A percentile compares a stretch with the other conserved stretches of the same genome.
Evolutionary conservation across 2,888 invertebrate species (phyloP).

Genomic region (Agapetus fuscipes): DNA sequence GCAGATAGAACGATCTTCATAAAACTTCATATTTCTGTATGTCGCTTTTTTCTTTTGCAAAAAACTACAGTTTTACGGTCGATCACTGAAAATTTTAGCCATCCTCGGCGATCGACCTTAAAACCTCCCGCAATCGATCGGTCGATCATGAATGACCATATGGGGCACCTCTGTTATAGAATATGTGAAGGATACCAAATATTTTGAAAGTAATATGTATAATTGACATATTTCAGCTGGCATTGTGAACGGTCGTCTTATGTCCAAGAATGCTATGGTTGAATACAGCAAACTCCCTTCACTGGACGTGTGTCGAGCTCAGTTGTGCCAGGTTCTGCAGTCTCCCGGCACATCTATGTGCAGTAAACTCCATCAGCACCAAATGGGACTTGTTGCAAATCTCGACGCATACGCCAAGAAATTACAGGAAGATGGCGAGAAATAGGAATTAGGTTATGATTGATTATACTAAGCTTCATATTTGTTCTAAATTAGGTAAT

Average conservation of each 20-base stretch:
- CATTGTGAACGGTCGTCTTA: constrained; percentile 58
- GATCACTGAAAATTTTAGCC: no score
- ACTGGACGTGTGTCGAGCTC: constrained; percentile 54
- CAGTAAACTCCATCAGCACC: constrained; percentile 57
- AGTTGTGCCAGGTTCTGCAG: constrained; percentile 59
- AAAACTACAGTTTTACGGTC: no score
- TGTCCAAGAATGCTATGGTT: constrained; percentile 60
- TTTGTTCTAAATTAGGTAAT: neutral
- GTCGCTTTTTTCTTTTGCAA: no score
- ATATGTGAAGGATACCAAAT: no score
- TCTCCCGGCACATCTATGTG: constrained; percentile 55
- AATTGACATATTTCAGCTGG: constrained; percentile 53
- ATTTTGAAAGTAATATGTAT: no score
- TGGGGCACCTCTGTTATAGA: no score
- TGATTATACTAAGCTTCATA: neutral
- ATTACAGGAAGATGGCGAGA: neutral
- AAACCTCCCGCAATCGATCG: no score
- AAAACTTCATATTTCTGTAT: no score
- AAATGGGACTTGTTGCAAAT: constrained; percentile 55
- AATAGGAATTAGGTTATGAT: neutral
- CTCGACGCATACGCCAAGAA: constrained; percentile 47
- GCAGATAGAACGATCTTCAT: no score
- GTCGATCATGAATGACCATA: no score
- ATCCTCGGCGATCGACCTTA: no score
- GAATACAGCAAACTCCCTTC: constrained; percentile 56